phyloP scores from a whole-genome alignment of 2,888 invertebrate genomes.

The Aporophyla nigra region DNA sequence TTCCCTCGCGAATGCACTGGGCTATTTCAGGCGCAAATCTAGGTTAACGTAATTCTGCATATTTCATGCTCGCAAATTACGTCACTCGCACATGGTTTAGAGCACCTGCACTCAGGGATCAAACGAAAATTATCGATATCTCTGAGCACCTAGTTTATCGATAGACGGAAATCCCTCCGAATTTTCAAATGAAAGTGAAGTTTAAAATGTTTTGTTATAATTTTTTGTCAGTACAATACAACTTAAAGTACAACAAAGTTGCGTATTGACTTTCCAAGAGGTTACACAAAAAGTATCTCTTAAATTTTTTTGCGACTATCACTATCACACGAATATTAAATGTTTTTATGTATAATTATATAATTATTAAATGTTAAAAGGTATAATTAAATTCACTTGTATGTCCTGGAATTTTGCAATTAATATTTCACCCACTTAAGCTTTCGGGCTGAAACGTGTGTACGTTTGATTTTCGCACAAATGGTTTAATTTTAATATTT shows the following conservation, averaged over 20 bases:
- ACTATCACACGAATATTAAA: too few species aligned
- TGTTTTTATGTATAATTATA: too few species aligned
- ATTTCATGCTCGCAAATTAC: conserved; percentile 63
- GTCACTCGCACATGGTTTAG: conserved; percentile 45
- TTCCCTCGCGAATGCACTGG: conserved; percentile 64
- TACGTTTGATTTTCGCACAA: too few species aligned
- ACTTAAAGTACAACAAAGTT: not conserved
- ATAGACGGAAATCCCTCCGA: not conserved
- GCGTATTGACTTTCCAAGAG: not conserved
- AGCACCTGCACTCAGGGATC: conserved; percentile 43
- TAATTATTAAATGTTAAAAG: too few species aligned
- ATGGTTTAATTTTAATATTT: too few species aligned
- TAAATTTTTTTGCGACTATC: not conserved
- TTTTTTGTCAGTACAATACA: not conserved
- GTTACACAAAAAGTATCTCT: not conserved
- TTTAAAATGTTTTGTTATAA: not conserved
- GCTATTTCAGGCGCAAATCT: conserved; percentile 80
- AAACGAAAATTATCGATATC: conserved; percentile 20
- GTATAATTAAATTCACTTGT: too few species aligned
- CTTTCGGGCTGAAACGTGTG: too few species aligned
- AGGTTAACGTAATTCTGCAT: conserved; percentile 79
- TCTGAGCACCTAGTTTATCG: not conserved
- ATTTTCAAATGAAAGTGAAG: not conserved
- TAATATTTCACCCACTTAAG: too few species aligned
- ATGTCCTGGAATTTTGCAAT: too few species aligned